Percentiles rank a stretch among this genome's conserved stretches.
phyloP scores from a whole-genome alignment of 2,113 vertebrate genomes.

The Beaufortia kweichowensis region DNA sequence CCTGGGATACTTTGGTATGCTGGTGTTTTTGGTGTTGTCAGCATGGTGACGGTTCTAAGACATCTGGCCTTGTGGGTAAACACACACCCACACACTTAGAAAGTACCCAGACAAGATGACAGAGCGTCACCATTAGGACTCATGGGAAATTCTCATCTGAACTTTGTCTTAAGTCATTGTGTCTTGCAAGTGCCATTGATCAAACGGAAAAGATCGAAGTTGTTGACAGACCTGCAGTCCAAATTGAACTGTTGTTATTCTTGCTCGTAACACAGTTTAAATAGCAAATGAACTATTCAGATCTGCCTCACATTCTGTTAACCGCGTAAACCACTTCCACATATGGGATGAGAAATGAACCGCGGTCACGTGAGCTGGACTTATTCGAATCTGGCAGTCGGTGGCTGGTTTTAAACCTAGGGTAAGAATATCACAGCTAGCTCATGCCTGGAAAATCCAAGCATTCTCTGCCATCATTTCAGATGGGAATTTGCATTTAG shows the following conservation, averaged over 20 bases:
- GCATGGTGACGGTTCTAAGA: conserved; percentile 49
- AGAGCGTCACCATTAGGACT: conserved; percentile 1
- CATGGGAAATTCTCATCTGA: conserved; percentile 7
- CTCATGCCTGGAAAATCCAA: conserved; percentile 38
- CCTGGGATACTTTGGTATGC: conserved; percentile 43
- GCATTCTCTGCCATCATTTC: conserved; percentile 21
- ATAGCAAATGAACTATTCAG: conserved; percentile 11
- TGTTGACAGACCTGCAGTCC: not conserved
- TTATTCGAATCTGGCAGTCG: conserved; percentile 38
- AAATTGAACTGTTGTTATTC: not conserved
- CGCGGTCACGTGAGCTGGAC: conserved; percentile 31
- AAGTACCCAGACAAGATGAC: conserved; percentile 46
- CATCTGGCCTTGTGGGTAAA: conserved; percentile 48
- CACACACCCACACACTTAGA: conserved; percentile 1
- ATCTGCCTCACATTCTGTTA: conserved; percentile 61
- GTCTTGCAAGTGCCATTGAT: not conserved
- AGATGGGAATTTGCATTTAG: not conserved
- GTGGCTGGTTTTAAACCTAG: conserved; percentile 38
- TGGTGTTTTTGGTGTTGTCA: conserved; percentile 32
- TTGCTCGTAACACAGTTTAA: not conserved
- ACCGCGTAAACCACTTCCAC: conserved; percentile 56
- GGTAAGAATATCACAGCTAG: conserved; percentile 39
- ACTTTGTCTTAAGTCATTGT: conserved; percentile 12
- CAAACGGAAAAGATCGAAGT: conserved; percentile 19
- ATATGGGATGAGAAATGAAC: conserved; percentile 46